phyloP scores from a whole-genome alignment of 1,140 invertebrate genomes.

The Bombus consobrinus region DNA sequence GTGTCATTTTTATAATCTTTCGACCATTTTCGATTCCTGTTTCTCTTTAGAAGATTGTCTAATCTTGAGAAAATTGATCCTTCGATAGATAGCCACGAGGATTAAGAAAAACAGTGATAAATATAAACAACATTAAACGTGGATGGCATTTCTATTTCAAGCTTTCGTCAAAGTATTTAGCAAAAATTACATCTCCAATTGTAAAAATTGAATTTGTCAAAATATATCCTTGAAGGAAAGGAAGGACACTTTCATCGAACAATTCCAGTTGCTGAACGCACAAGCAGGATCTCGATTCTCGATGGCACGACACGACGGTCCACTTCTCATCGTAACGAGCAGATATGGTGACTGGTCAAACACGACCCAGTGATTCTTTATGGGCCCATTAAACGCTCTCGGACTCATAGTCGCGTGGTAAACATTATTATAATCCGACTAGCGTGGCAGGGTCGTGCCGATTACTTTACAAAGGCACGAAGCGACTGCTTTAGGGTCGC shows the following conservation, averaged over 20 bases:
- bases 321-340: slow-evolving; percentile 38
- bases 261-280: slow-evolving; percentile 28
- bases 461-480: slow-evolving; percentile 67
- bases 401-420: slow-evolving; percentile 64
- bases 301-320: background rate
- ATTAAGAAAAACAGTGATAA: too few relatives aligned
- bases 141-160: too few relatives aligned
- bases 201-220: background rate
- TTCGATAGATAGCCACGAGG: too few relatives aligned
- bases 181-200: background rate
- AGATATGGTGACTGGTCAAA: slow-evolving; percentile 61
- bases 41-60: background rate
- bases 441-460: slow-evolving; percentile 44
- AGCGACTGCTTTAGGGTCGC: slow-evolving; percentile 65
- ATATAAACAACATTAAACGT: too few relatives aligned
- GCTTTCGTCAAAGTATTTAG: too few relatives aligned
- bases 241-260: background rate
- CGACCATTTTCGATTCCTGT: accelerated
- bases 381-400: slow-evolving; percentile 70
- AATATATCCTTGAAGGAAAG: background rate
- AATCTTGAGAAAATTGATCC: background rate
- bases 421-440: slow-evolving; percentile 76
- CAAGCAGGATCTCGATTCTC: slow-evolving; percentile 29
- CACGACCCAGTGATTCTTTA: slow-evolving; percentile 72
- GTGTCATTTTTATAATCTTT: background rate